Base-by-base conservation (phyloP, 2,888 invertebrate genomes). In the Empis livida region DNA sequence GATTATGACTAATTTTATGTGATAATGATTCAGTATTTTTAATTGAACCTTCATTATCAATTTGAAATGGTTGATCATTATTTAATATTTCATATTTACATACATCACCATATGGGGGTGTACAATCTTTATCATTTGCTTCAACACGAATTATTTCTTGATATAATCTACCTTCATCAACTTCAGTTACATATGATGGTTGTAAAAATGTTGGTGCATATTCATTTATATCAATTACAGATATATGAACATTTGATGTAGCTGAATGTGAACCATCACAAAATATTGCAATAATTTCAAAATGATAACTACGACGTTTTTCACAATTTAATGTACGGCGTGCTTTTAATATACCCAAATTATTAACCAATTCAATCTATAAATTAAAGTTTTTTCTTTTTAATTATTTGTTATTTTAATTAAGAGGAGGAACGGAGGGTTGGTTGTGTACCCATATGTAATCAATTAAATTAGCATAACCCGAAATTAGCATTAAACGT, bases 71-170 rank as follows among this genome's bases (percentile, higher is more conserved):
- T 56, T 88, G 87, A 57, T 93, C 90, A 52, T 84, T 82, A 1
- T 91, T 94, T 44, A 93, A 74, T 55, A 97, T 93, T 70, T 96
- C 92, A 72, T 96, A 99, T 68, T 92, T 92, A 81, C 97, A 97
- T 46, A 97, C 92, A 65, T 93, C 92, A 1, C 92, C 92, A 67
- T 84, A 94, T 49, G 89, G 55, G 39, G 91, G 90, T n/a, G 94
- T 92, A 69, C 94, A 94, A 71, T 97, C 96, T 45, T 86, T 77
- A 66, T 97, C 97, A 0, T 83, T 80, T 4, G 97, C 96, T 62
- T 90, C 86, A 6, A 97, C 88, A 6, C 90, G 79, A 16, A 95
- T 78, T 53, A 97, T 86, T 67, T 92, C 89, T 60, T 88, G 85
- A 71, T 90, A 90, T 27, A 93, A 71, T 13, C 86, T 78, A 2